These are phyloP conservation scores for Psylliodes chrysocephalus DNA, from an alignment of 2,888 invertebrate genomes.

Conservation along the genomic window DNA sequence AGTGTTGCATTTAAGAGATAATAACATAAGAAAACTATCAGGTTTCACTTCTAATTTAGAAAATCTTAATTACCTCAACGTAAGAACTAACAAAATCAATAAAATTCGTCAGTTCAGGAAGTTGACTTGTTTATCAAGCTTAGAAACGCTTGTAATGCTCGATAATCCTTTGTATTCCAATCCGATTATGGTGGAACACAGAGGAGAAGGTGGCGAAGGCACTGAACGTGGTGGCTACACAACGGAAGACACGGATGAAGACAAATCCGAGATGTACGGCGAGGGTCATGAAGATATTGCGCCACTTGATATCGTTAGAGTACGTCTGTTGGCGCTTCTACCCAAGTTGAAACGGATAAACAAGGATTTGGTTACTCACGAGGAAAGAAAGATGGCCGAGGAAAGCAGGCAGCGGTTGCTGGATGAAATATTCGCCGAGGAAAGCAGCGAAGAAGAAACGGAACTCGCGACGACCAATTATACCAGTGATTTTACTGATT, in stretches of 20 bases:
- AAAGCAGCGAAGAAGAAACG: conserved; percentile 55
- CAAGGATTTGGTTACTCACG: conserved; percentile 65
- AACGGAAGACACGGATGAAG: conserved; percentile 37
- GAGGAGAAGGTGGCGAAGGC: conserved; percentile 43
- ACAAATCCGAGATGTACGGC: conserved; percentile 43
- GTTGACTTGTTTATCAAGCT: conserved; percentile 64
- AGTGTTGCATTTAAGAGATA: conserved; percentile 78
- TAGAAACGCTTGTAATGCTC: conserved; percentile 67
- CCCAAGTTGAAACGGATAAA: conserved; percentile 69
- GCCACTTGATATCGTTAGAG: conserved; percentile 53
- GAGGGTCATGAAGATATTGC: conserved; percentile 60
- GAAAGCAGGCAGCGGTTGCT: conserved; percentile 50
- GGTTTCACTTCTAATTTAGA: conserved; percentile 65
- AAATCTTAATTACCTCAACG: conserved; percentile 69
- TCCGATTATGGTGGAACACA: conserved; percentile 14
- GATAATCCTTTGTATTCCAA: conserved; percentile 66
- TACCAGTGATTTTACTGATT: conserved; percentile 46
- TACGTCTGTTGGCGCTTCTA: conserved; percentile 65
- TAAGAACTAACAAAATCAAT: conserved; percentile 68
- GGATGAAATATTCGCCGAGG: conserved; percentile 58
- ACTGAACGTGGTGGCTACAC: background rate
- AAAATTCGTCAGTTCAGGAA: conserved; percentile 68
- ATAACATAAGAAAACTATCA: conserved; percentile 68
- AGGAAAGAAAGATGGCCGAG: conserved; percentile 64
- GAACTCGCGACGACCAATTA: conserved; percentile 39